Conservation (phyloP, 2,113 vertebrate species). For the Cricetomys ansorgei region DNA sequence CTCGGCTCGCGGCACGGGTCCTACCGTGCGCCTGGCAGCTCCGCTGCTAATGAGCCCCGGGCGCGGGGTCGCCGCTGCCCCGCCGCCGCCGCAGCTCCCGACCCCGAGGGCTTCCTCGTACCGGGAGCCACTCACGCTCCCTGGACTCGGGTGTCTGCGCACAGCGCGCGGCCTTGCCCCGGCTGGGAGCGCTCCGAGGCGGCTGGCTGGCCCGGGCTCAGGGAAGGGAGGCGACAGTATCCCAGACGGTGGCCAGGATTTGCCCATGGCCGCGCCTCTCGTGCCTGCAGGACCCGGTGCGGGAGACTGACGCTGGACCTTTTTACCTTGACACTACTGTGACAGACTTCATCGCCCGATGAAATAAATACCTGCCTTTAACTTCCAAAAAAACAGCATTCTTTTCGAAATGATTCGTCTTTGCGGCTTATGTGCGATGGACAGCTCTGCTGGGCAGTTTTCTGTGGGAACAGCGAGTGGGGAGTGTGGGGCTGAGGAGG, state of each 20-base stretch:
- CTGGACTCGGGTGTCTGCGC: neutral
- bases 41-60: neutral
- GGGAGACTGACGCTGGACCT: neutral
- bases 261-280: neutral
- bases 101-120: no score
- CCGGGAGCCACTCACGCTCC: neutral
- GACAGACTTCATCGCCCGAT: neutral
- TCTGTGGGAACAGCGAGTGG: neutral
- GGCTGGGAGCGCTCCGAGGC: neutral
- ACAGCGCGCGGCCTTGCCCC: rapidly evolving
- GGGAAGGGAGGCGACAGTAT: neutral
- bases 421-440: neutral
- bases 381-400: neutral
- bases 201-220: neutral
- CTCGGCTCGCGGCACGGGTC: rapidly evolving
- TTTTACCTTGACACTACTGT: conserved; percentile 26
- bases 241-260: neutral
- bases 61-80: neutral
- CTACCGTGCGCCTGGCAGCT: neutral
- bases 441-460: neutral
- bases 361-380: conserved; percentile 12
- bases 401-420: neutral
- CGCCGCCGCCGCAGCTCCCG: neutral
- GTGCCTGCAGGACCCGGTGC: neutral
- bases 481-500: neutral